Conservation (phyloP, 2,797 vertebrate species). For the Enteromius afrohamiltoni region DNA sequence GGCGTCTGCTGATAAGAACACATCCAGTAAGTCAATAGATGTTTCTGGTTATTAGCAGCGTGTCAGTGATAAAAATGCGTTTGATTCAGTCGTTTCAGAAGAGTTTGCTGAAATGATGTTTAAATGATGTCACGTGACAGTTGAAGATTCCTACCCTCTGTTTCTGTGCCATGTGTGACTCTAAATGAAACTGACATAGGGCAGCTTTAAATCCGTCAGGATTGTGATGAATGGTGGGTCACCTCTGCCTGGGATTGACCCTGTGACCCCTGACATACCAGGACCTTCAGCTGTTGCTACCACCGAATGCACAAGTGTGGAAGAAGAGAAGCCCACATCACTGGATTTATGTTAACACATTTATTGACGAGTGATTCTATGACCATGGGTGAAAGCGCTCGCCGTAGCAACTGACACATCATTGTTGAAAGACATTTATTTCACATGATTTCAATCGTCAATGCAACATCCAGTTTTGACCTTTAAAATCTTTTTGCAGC, state of each 20-base stretch:
- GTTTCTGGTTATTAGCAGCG: neutral
- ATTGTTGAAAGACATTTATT: neutral
- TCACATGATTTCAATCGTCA: neutral
- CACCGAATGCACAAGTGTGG: neutral
- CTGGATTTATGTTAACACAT: neutral
- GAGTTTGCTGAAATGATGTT: neutral
- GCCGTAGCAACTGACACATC: neutral
- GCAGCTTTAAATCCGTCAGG: neutral
- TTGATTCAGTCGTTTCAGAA: neutral
- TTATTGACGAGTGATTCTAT: neutral
- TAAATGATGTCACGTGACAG: neutral
- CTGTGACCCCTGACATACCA: neutral
- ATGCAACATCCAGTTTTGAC: neutral
- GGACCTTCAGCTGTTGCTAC: neutral
- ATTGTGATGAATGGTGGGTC: neutral
- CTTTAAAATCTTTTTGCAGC: neutral
- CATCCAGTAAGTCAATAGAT: neutral
- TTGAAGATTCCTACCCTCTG: neutral
- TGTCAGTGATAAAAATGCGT: neutral
- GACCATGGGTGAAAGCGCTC: neutral
- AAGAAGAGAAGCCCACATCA: neutral
- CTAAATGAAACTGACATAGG: neutral
- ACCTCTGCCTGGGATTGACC: neutral
- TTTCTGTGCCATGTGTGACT: neutral
- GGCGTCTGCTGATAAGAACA: neutral